Evolutionary conservation across 2,888 invertebrate genomes (phyloP).

Genomic region (Metopia argyrocephala): DNA sequence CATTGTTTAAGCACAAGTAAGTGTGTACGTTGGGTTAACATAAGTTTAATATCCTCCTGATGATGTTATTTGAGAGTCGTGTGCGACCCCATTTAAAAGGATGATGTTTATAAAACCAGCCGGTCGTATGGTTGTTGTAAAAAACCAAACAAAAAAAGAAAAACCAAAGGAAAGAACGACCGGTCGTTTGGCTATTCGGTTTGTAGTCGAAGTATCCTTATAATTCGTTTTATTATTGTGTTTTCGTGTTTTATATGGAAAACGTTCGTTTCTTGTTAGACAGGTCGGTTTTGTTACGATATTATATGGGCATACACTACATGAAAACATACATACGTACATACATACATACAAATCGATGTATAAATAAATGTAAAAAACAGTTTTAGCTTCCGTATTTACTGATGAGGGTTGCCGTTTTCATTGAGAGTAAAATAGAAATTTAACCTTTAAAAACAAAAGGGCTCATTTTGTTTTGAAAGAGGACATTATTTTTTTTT

Average conservation of each 20-base stretch:
- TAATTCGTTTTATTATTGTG: background rate
- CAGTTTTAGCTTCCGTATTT: background rate
- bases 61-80: slow-evolving; percentile 40
- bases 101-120: slow-evolving; percentile 33
- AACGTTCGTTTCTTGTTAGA: slow-evolving; percentile 44
- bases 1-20: background rate
- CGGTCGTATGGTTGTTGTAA: slow-evolving; percentile 14
- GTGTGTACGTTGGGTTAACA: slow-evolving; percentile 33
- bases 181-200: slow-evolving; percentile 29
- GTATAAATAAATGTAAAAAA: background rate
- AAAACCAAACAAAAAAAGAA: background rate
- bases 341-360: background rate
- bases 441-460: too few relatives aligned
- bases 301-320: background rate
- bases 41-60: slow-evolving; percentile 61
- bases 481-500: too few relatives aligned
- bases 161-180: slow-evolving; percentile 8
- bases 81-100: slow-evolving; percentile 62
- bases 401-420: too few relatives aligned
- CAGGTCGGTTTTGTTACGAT: slow-evolving; percentile 41
- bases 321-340: background rate
- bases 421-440: too few relatives aligned
- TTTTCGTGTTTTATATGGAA: background rate
- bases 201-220: background rate
- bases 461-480: too few relatives aligned